These are phyloP conservation scores for Pao palembangensis DNA, from an alignment of 2,113 vertebrate species.

Conservation along the genomic window DNA sequence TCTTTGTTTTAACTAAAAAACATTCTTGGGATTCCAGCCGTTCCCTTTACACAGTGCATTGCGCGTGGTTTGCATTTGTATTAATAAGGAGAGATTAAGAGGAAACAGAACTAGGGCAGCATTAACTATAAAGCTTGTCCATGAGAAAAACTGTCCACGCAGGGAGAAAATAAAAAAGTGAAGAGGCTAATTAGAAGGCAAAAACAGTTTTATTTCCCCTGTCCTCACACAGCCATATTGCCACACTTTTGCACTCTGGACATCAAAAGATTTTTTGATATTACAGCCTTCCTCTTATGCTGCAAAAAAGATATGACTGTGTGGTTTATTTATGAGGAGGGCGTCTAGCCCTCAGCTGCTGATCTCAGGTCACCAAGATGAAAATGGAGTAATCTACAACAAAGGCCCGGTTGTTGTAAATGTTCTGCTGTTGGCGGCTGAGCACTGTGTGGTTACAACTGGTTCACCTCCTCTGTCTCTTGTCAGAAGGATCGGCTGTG, in stretches of 20 bases:
- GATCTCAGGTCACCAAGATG: constrained; percentile 19
- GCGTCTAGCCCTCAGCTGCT: constrained; percentile 4
- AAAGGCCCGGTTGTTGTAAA: constrained; percentile 23
- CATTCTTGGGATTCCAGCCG: constrained; percentile 69
- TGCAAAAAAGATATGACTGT: not conserved
- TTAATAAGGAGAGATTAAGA: constrained; percentile 51
- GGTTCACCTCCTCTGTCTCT: constrained; percentile 18
- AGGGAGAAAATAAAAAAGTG: constrained; percentile 23
- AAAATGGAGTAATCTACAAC: constrained; percentile 29
- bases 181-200: constrained; percentile 30
- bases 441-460: constrained; percentile 23
- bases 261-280: constrained; percentile 8
- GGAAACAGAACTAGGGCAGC: constrained; percentile 43
- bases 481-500: constrained; percentile 50
- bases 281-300: not conserved
- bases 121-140: constrained; percentile 30
- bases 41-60: constrained; percentile 39
- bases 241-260: not conserved
- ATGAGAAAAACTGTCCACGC: constrained; percentile 22
- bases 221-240: not conserved
- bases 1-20: constrained; percentile 61
- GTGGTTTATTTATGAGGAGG: not conserved
- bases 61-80: constrained; percentile 58
- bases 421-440: not conserved
- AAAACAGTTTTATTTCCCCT: not conserved